phyloP scores from a whole-genome alignment of 2,797 vertebrate species.

The Forpus xanthops region DNA sequence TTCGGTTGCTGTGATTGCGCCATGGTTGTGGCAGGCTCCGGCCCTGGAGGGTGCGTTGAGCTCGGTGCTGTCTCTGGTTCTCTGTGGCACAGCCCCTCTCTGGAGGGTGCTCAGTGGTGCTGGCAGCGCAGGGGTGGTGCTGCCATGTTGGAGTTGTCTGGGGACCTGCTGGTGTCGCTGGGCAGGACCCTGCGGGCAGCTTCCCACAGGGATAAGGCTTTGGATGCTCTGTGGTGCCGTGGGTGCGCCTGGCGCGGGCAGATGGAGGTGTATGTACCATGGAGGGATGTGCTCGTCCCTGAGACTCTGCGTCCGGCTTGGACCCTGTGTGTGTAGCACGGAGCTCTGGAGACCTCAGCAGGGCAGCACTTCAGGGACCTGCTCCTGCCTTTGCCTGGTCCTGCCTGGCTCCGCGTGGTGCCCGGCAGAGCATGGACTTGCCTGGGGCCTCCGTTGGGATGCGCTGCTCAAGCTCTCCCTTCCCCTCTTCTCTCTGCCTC shows the following conservation, averaged over 20 bases:
- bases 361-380: not conserved
- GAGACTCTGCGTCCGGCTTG: fast-evolving
- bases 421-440: not conserved
- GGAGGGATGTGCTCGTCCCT: not conserved
- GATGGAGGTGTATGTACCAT: fast-evolving
- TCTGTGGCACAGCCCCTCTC: not conserved
- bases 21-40: not conserved
- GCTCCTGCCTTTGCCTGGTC: not conserved
- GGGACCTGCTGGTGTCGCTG: fast-evolving
- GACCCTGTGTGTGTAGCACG: fast-evolving
- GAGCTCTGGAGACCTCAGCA: fast-evolving
- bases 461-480: slow-evolving; percentile 41
- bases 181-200: not conserved
- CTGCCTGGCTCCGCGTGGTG: not conserved
- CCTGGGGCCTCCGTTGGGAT: not conserved
- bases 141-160: fast-evolving
- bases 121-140: fast-evolving
- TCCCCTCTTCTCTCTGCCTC: slow-evolving; percentile 58
- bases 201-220: fast-evolving
- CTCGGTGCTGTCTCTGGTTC: not conserved
- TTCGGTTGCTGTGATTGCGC: fast-evolving
- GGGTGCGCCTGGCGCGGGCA: not conserved
- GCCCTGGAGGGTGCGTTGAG: not conserved
- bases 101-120: fast-evolving
- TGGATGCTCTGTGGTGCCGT: not conserved